Base-by-base conservation (phyloP, 2,888 invertebrate species). In the Andrena fulva region DNA sequence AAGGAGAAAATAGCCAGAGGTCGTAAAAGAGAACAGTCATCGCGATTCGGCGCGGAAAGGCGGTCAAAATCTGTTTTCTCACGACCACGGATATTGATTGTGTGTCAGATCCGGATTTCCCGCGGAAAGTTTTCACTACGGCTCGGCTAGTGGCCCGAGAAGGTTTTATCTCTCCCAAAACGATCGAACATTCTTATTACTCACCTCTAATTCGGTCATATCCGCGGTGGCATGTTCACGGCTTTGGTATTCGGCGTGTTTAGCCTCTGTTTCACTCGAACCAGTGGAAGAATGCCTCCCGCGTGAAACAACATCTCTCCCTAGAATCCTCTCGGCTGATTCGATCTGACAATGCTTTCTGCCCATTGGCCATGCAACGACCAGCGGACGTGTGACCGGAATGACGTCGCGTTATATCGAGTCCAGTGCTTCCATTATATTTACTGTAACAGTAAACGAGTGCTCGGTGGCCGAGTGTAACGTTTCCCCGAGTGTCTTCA, bases 311-410 rank as follows among this genome's bases (percentile, higher is more conserved):
- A 71, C 63, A 69, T 64, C 62, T 71, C 71, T 72, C 76, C 6
- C 33, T 50, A 64, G 56, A 29, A 27, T 62, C 78, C 77, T 78
- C 69, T 62, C 71, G 68, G 60, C 68, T 82, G 85, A 88, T 85
- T 83, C 86, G 79, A 80, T 83, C 63, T 33, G 86, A 87, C 87
- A 86, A 85, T 71, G 82, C 78, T 86, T 83, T 81, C 82, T 83
- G 82, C 42, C 85, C 79, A 81, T 81, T 80, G 87, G 66, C 66
- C 77, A 80, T 70, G 67, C 77, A 75, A 82, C 42, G 56, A 76
- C 20, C 62, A 75, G 35, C 50, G 74, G 50, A 76, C 59, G 74
- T 85, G 88, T 78, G 77, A 83, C 62, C 70, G 68, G 82, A 87
- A 87, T 85, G 77, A 82, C 74, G 68, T 82, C 70, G 74, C 60